phyloP scores from a whole-genome alignment of 2,113 vertebrate species.

The Ariopsis seemanni region DNA sequence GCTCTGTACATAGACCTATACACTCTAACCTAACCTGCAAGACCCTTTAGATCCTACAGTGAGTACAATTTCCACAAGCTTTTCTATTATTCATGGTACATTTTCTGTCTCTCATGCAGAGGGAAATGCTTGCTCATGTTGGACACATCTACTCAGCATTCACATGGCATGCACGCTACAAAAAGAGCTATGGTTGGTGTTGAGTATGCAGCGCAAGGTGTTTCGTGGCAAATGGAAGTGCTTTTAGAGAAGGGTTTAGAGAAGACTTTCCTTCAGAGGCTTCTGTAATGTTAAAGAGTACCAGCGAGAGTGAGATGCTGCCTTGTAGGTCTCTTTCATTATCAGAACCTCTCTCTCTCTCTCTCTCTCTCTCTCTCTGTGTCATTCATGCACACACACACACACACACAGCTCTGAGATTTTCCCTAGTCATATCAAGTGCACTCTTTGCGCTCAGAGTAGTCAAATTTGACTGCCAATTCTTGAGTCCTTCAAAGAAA shows the following conservation, averaged over 20 bases:
- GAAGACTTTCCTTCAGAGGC: slow-evolving; percentile 38
- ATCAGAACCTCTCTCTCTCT: slow-evolving; percentile 40
- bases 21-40: slow-evolving; percentile 73
- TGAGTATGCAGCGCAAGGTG: slow-evolving; percentile 67
- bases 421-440: slow-evolving; percentile 37
- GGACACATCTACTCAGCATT: slow-evolving; percentile 82
- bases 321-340: slow-evolving; percentile 48
- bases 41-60: slow-evolving; percentile 70
- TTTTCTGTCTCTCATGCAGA: slow-evolving; percentile 80
- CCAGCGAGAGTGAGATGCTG: slow-evolving; percentile 40
- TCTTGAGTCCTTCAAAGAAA: slow-evolving; percentile 58
- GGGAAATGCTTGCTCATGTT: slow-evolving; percentile 78
- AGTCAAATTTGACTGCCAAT: slow-evolving; percentile 56
- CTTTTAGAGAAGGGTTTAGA: slow-evolving; percentile 29
- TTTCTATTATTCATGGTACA: slow-evolving; percentile 58
- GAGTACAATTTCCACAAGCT: slow-evolving; percentile 69
- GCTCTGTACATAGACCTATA: slow-evolving; percentile 72
- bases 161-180: slow-evolving; percentile 88
- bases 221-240: slow-evolving; percentile 31
- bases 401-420: slow-evolving; percentile 8
- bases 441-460: slow-evolving; percentile 11
- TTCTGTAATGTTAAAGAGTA: slow-evolving; percentile 44
- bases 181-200: slow-evolving; percentile 68
- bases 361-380: slow-evolving; percentile 22
- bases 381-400: background rate